Evolutionary conservation across 1,140 invertebrate species (phyloP).

Genomic region (Drosophila nannoptera): DNA sequence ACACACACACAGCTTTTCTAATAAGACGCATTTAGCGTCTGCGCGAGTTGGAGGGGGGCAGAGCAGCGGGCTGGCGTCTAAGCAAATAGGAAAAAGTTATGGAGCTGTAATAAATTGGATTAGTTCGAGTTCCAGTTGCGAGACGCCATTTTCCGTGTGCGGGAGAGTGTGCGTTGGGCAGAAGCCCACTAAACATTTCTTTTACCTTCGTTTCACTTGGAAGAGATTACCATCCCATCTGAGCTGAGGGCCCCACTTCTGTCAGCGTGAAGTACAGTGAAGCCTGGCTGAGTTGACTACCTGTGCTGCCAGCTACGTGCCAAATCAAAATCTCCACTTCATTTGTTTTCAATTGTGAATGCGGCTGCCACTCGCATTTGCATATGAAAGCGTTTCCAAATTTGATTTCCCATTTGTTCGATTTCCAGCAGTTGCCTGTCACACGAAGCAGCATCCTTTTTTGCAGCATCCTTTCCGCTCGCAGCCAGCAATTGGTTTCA

Average conservation of each 20-base stretch:
- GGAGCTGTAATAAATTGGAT: conserved; percentile 79
- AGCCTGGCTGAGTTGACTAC: conserved; percentile 18
- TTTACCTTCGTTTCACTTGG: conserved; percentile 59
- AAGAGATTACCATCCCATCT: conserved; percentile 52
- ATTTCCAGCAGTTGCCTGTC: conserved; percentile 42
- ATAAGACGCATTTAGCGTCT: conserved; percentile 77
- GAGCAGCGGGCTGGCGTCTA: conserved; percentile 31
- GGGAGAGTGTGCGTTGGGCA: conserved; percentile 34
- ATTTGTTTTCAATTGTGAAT: conserved; percentile 47
- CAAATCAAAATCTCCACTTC: conserved; percentile 73
- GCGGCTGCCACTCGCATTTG: conserved; percentile 56
- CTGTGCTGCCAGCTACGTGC: conserved; percentile 54
- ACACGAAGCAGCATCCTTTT: conserved; percentile 58
- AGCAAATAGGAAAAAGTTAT: conserved; percentile 77
- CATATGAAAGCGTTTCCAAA: conserved; percentile 68
- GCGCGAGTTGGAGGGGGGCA: conserved; percentile 14
- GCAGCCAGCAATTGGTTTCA: conserved; percentile 58
- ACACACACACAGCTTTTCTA: conserved; percentile 48
- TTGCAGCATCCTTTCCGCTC: neutral
- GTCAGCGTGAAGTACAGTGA: conserved; percentile 29
- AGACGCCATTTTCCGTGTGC: conserved; percentile 66
- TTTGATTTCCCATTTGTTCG: conserved; percentile 57
- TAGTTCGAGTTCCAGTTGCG: conserved; percentile 67
- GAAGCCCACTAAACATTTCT: conserved; percentile 52
- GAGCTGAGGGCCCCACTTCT: conserved; percentile 58